phyloP scores from a whole-genome alignment of 64 coral and sea anemone genomes.

The Platygyra sinensis region DNA sequence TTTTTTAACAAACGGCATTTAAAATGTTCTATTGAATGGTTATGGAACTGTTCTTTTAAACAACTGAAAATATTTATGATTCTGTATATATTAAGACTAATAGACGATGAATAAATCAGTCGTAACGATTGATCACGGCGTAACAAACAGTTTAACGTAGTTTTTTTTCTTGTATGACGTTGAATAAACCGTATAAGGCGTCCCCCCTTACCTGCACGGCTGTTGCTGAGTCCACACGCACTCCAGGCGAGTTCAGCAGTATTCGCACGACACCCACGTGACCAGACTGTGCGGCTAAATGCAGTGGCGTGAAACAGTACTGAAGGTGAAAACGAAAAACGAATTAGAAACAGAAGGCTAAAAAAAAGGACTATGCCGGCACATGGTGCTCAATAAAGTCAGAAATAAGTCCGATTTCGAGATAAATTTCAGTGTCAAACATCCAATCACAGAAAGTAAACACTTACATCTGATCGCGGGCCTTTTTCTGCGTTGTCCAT shows the following conservation, averaged over 20 bases:
- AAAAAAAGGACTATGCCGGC: not conserved
- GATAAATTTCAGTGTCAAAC: too few species aligned
- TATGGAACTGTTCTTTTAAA: too few species aligned
- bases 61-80: too few species aligned
- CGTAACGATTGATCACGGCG: too few species aligned
- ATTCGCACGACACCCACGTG: slow-evolving; percentile 95
- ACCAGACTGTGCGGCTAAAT: slow-evolving; percentile 89
- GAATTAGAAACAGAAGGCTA: not conserved
- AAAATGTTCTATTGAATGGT: too few species aligned
- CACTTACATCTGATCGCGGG: slow-evolving; percentile 58
- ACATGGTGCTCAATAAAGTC: not conserved
- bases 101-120: too few species aligned
- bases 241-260: slow-evolving; percentile 93
- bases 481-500: slow-evolving; percentile 65
- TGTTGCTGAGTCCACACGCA: slow-evolving; percentile 94
- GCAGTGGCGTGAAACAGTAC: slow-evolving; percentile 83
- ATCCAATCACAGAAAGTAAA: too few species aligned
- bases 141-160: too few species aligned
- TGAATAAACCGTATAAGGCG: not conserved
- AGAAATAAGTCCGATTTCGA: not conserved
- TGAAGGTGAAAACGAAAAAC: not conserved
- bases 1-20: too few species aligned
- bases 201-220: slow-evolving; percentile 60
- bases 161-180: not conserved
- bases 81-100: too few species aligned